Evolutionary conservation across 1,140 invertebrate genomes (phyloP).

Genomic region (Drosophila repleta): DNA sequence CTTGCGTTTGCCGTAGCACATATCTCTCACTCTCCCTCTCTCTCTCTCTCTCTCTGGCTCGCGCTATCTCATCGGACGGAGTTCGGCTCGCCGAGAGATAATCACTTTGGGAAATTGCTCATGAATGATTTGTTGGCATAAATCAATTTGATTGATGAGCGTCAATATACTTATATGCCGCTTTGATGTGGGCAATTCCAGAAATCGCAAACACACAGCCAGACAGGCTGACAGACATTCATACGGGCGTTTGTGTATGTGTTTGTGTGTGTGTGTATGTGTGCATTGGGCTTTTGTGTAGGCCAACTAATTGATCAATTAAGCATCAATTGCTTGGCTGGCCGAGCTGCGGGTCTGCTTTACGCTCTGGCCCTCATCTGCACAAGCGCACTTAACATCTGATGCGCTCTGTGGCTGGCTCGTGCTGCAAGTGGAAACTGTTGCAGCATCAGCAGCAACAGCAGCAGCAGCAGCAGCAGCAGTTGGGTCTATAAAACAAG

Average conservation of each 20-base stretch:
- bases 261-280: slow-evolving; percentile 15
- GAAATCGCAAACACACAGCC: slow-evolving; percentile 38
- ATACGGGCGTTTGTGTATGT: slow-evolving; percentile 47
- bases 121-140: slow-evolving; percentile 83
- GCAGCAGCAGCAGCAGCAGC: slow-evolving; percentile 17
- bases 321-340: slow-evolving; percentile 76
- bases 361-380: slow-evolving; percentile 25
- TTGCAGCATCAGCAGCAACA: background rate
- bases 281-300: slow-evolving; percentile 44
- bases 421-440: background rate
- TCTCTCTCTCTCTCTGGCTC: background rate
- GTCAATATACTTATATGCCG: slow-evolving; percentile 81
- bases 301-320: slow-evolving; percentile 79
- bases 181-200: slow-evolving; percentile 81
- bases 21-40: slow-evolving; percentile 30
- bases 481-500: slow-evolving; percentile 55
- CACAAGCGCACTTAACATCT: slow-evolving; percentile 16
- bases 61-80: slow-evolving; percentile 10
- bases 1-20: slow-evolving; percentile 66
- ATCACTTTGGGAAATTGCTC: slow-evolving; percentile 83
- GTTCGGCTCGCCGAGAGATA: slow-evolving; percentile 68
- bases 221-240: slow-evolving; percentile 22
- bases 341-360: slow-evolving; percentile 61
- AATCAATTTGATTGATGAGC: slow-evolving; percentile 83
- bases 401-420: background rate